Percentiles rank a stretch among this genome's conserved stretches.
phyloP scores from a whole-genome alignment of 2,888 invertebrate genomes.

The Odontocolon sp. region DNA sequence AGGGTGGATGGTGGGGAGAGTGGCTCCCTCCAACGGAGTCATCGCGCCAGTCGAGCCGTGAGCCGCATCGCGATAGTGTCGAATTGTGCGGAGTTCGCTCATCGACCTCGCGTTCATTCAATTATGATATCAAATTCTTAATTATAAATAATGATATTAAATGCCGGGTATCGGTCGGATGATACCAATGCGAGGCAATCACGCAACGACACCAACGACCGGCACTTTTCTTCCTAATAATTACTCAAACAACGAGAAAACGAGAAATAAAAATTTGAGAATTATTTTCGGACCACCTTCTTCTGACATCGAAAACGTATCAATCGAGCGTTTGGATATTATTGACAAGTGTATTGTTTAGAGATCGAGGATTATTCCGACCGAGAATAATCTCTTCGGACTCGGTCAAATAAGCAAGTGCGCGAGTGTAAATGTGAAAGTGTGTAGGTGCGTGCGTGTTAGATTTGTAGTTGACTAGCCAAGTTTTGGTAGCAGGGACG shows the following conservation, averaged over 20 bases:
- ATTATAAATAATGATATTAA: not conserved
- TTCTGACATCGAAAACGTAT: too few species aligned
- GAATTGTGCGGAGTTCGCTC: slow-evolving; percentile 39
- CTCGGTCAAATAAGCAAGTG: too few species aligned
- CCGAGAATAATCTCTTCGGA: too few species aligned
- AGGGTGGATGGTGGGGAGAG: slow-evolving; percentile 62
- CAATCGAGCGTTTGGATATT: too few species aligned
- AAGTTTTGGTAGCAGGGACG: slow-evolving; percentile 16
- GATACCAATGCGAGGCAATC: not conserved
- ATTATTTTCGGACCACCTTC: too few species aligned
- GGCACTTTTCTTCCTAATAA: not conserved
- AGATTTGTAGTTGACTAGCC: too few species aligned
- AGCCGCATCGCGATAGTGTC: slow-evolving; percentile 76
- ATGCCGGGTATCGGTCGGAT: not conserved
- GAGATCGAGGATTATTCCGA: too few species aligned
- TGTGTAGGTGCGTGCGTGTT: too few species aligned
- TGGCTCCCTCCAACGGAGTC: slow-evolving; percentile 73
- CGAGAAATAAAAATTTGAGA: not conserved
- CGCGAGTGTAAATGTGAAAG: too few species aligned
- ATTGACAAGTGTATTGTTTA: too few species aligned
- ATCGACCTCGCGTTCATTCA: slow-evolving; percentile 35
- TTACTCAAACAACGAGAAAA: not conserved
- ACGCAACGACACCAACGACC: not conserved
- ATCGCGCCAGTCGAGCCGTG: slow-evolving; percentile 77
- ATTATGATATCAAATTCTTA: slow-evolving; percentile 21